Percentiles rank a stretch among this genome's conserved stretches.
Conservation (phyloP, 2,888 invertebrate genomes). For the Mimachlamys varia region DNA sequence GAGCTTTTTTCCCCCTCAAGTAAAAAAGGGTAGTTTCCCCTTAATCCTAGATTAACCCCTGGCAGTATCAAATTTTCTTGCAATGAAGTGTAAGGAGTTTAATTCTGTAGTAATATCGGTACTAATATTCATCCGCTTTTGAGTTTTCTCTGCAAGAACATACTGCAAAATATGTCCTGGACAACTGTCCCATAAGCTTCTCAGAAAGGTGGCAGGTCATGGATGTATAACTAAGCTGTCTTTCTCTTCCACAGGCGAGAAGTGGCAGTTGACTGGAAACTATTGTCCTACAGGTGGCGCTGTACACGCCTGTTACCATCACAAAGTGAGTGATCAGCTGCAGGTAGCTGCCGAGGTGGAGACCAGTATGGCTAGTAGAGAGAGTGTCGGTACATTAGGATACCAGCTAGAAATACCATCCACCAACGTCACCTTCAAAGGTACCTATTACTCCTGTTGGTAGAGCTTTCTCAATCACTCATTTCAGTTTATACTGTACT, state of each 20-base stretch:
- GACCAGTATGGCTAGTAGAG: conserved; percentile 94
- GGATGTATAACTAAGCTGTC: background rate
- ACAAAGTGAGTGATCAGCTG: conserved; percentile 93
- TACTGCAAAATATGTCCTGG: no score
- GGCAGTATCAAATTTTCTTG: no score
- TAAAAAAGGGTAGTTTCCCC: no score
- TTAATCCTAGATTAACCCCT: no score
- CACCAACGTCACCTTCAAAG: conserved; percentile 96
- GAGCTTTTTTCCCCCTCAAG: no score
- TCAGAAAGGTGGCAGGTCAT: background rate
- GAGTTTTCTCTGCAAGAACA: no score
- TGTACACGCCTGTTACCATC: conserved; percentile 95
- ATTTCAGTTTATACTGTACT: no score
- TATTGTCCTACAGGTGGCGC: conserved; percentile 86
- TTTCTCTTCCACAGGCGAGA: conserved; percentile 81
- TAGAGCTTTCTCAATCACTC: no score
- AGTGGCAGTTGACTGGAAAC: conserved; percentile 82
- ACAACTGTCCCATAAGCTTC: no score
- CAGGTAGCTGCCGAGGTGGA: conserved; percentile 97
- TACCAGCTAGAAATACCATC: conserved; percentile 98
- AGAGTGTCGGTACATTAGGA: conserved; percentile 94
- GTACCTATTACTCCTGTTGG: conserved; percentile 82
- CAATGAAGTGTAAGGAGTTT: no score
- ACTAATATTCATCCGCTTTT: no score
- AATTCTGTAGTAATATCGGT: no score